These are phyloP conservation scores for Ophion obscuratus DNA, from an alignment of 2,888 invertebrate genomes.

Conservation along the genomic window DNA sequence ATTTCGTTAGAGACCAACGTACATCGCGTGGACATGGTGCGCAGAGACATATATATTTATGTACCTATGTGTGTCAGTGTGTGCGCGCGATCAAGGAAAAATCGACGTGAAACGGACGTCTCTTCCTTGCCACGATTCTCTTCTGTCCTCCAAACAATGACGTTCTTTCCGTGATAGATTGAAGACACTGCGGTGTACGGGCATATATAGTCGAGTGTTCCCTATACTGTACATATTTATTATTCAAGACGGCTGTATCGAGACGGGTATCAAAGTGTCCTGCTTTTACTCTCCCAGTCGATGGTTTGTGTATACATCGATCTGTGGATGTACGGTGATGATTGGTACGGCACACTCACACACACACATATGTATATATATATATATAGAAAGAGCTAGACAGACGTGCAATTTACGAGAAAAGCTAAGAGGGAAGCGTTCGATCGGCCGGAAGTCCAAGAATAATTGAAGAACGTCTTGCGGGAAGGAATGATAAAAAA, in stretches of 20 bases:
- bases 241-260: slow-evolving; percentile 48
- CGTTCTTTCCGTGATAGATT: slow-evolving; percentile 41
- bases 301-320: background rate
- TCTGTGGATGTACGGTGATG: background rate
- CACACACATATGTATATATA: too few relatives aligned
- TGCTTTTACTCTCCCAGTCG: slow-evolving; percentile 11
- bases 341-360: background rate
- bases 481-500: too few relatives aligned
- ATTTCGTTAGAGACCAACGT: slow-evolving; percentile 73
- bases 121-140: slow-evolving; percentile 34
- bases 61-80: background rate
- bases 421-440: too few relatives aligned
- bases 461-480: too few relatives aligned
- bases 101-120: slow-evolving; percentile 68
- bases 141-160: slow-evolving; percentile 56
- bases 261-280: slow-evolving; percentile 23
- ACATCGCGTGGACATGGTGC: slow-evolving; percentile 40
- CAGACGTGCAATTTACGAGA: background rate
- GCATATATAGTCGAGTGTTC: background rate
- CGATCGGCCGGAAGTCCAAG: background rate
- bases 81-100: slow-evolving; percentile 67
- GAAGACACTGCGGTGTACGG: slow-evolving; percentile 27
- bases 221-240: slow-evolving; percentile 41
- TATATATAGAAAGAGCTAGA: too few relatives aligned
- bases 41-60: background rate